Evolutionary conservation across 2,113 vertebrate species (phyloP).

Genomic region (Zapus hudsonius): DNA sequence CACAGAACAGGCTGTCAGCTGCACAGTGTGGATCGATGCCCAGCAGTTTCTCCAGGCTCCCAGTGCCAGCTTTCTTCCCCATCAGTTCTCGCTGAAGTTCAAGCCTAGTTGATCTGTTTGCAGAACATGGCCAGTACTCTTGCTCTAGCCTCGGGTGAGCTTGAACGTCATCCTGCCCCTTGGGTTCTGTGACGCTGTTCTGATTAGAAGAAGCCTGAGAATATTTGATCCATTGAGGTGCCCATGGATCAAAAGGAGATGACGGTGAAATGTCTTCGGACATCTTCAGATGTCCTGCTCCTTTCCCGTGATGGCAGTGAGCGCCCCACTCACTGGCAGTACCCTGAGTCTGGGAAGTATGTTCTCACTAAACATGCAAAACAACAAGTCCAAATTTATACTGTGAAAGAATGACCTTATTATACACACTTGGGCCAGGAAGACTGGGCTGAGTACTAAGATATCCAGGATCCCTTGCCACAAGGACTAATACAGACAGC

Average conservation of each 20-base stretch:
- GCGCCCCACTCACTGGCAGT: not conserved
- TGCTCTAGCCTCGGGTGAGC: not conserved
- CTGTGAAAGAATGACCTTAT: no score
- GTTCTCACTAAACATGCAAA: not conserved
- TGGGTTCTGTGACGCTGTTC: not conserved
- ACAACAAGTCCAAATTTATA: not conserved
- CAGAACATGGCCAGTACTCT: not conserved
- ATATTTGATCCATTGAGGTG: no score
- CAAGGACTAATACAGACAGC: no score
- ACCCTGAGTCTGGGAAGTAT: not conserved
- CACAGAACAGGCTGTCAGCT: accelerated
- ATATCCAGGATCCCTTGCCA: no score
- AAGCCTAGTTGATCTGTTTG: not conserved
- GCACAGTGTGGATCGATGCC: not conserved
- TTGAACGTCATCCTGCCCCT: not conserved
- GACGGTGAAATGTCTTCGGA: not conserved
- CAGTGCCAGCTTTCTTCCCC: not conserved
- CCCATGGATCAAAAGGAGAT: not conserved
- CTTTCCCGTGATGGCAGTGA: not conserved
- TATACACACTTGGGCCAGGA: no score
- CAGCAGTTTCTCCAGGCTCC: not conserved
- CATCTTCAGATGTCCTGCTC: not conserved
- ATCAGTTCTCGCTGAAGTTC: not conserved
- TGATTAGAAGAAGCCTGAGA: not conserved
- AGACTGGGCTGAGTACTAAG: no score